phyloP scores from a whole-genome alignment of 2,888 invertebrate genomes.

The Hyppa rectilinea region DNA sequence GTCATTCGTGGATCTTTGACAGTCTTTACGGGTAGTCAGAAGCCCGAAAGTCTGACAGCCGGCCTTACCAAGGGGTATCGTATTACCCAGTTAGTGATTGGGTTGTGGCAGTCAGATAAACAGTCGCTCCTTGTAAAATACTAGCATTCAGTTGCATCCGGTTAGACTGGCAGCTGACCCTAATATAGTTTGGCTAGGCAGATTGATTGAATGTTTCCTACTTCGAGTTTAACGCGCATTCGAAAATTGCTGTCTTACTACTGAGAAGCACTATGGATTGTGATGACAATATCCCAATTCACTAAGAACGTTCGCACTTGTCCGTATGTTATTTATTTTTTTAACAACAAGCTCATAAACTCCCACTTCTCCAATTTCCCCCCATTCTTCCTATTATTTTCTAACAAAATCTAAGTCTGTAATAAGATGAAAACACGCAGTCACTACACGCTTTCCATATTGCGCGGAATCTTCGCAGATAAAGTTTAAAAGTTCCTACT shows the following conservation, averaged over 20 bases:
- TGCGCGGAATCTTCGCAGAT: conserved; percentile 56
- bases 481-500: conserved; percentile 64
- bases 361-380: background rate
- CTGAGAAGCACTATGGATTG: background rate
- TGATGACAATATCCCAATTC: background rate
- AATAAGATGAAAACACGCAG: conserved; percentile 49
- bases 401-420: conserved; percentile 44
- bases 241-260: background rate
- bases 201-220: too few relatives aligned
- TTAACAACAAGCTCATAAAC: background rate
- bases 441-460: conserved; percentile 57
- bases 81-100: too few relatives aligned
- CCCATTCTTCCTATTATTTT: conserved; percentile 2
- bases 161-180: too few relatives aligned
- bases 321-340: too few relatives aligned
- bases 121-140: too few relatives aligned
- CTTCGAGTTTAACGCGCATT: background rate
- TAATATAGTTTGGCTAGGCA: too few relatives aligned
- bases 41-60: too few relatives aligned
- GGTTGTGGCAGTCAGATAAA: too few relatives aligned
- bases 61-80: too few relatives aligned
- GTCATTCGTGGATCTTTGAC: too few relatives aligned
- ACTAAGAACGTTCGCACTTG: background rate
- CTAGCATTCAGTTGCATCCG: too few relatives aligned
- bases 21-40: too few relatives aligned